Conservation (phyloP, 2,797 vertebrate genomes). For the Scarus forsteni region DNA sequence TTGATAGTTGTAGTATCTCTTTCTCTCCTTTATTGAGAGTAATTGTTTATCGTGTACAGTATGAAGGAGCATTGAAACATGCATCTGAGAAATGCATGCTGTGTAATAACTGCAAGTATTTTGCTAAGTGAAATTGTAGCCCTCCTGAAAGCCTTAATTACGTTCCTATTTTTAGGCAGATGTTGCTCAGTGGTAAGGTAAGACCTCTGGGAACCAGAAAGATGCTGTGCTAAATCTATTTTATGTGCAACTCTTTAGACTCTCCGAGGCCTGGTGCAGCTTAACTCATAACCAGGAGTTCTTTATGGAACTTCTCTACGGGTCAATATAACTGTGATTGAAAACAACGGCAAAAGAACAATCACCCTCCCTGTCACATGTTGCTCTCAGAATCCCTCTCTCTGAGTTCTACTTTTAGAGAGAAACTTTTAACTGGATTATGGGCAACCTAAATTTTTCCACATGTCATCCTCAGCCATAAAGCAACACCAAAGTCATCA, state of each 20-base stretch:
- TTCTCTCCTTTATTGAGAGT: background rate
- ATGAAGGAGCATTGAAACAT: conserved; percentile 5
- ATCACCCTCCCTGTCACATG: conserved; percentile 4
- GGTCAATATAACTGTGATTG: conserved; percentile 58
- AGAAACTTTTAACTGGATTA: conserved; percentile 12
- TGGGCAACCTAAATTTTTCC: background rate
- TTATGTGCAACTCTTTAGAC: conserved; percentile 41
- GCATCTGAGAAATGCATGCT: conserved; percentile 37
- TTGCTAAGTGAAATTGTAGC: conserved; percentile 32
- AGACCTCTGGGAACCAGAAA: conserved; percentile 45
- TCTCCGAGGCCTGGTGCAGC: conserved; percentile 43
- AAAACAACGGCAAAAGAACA: conserved; percentile 42
- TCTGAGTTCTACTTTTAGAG: conserved; percentile 1
- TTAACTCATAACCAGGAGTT: conserved; percentile 54
- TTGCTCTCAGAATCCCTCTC: conserved; percentile 4
- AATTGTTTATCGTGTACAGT: background rate
- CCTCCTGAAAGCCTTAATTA: conserved; percentile 49
- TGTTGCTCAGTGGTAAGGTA: conserved; percentile 28
- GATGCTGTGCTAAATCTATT: conserved; percentile 47
- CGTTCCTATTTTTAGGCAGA: conserved; percentile 51
- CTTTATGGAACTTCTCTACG: conserved; percentile 59
- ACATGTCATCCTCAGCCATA: background rate
- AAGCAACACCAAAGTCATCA: background rate
- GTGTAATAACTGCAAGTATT: conserved; percentile 37
- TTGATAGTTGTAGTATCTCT: conserved; percentile 7